These are phyloP conservation scores for Emydura subglobosa DNA, from an alignment of 2,113 vertebrate species.

Conservation along the genomic window DNA sequence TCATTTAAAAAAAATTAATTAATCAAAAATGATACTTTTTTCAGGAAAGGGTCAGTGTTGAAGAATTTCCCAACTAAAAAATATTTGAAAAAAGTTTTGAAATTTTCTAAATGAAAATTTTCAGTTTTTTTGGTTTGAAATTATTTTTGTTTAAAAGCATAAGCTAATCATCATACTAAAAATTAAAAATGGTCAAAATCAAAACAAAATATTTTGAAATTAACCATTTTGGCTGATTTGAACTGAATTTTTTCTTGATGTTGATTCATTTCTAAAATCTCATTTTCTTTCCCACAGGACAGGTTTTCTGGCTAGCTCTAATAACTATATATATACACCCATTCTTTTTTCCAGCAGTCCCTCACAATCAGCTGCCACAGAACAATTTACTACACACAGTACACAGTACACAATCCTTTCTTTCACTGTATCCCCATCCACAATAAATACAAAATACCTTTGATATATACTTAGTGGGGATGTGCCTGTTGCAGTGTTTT, in stretches of 20 bases:
- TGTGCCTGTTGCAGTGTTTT: neutral
- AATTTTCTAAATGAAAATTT: neutral
- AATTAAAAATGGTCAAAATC: neutral
- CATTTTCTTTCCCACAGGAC: neutral
- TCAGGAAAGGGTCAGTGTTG: neutral
- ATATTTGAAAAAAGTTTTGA: too few species aligned
- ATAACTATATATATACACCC: neutral
- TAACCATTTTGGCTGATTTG: neutral
- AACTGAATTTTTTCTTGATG: neutral
- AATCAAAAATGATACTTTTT: neutral
- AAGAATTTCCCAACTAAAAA: neutral
- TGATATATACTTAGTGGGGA: neutral
- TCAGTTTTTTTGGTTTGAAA: neutral
- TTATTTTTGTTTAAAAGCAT: neutral
- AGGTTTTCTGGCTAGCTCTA: neutral
- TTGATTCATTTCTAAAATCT: neutral
- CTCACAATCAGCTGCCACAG: neutral
- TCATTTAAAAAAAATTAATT: neutral
- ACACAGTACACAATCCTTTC: neutral
- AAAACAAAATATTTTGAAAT: neutral
- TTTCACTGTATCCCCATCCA: neutral
- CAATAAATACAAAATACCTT: neutral
- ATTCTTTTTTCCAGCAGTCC: neutral
- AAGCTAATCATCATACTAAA: neutral
- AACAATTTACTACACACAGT: neutral